Percentiles rank a stretch among this genome's conserved stretches.
These are phyloP conservation scores for Rhynchotus rufescens DNA, from an alignment of 2,797 vertebrate genomes.

Conservation along the genomic window DNA sequence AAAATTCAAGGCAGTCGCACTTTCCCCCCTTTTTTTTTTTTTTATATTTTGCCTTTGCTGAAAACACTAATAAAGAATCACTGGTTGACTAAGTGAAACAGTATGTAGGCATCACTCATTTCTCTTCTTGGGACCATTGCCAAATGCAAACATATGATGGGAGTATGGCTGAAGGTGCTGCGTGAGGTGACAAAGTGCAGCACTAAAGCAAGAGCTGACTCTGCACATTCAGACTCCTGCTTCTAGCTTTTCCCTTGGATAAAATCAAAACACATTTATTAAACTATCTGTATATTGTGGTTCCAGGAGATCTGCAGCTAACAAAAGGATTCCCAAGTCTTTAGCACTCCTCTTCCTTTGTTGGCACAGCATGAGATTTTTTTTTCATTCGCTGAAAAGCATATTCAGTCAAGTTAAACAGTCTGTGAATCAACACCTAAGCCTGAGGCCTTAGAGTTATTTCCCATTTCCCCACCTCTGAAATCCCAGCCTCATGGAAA, in stretches of 20 bases:
- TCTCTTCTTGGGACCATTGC: slow-evolving; percentile 43
- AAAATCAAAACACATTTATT: slow-evolving; percentile 39
- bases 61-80: slow-evolving; percentile 22
- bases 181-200: slow-evolving; percentile 54
- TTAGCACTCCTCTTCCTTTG: slow-evolving; percentile 12
- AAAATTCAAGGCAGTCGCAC: neutral
- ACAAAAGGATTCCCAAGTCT: slow-evolving; percentile 42
- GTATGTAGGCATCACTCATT: slow-evolving; percentile 56
- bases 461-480: slow-evolving; percentile 57
- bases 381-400: slow-evolving; percentile 44
- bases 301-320: slow-evolving; percentile 40
- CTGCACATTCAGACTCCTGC: slow-evolving; percentile 43
- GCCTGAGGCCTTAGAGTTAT: slow-evolving; percentile 39
- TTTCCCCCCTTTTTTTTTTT: neutral
- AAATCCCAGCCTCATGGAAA: slow-evolving; percentile 43
- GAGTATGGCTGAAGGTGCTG: slow-evolving; percentile 62
- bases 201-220: slow-evolving; percentile 65
- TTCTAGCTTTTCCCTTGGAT: slow-evolving; percentile 38
- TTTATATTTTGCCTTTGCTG: slow-evolving; percentile 1
- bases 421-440: slow-evolving; percentile 39
- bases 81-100: slow-evolving; percentile 60
- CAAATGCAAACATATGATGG: slow-evolving; percentile 61
- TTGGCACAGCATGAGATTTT: slow-evolving; percentile 11
- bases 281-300: slow-evolving; percentile 53
- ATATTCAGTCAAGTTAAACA: slow-evolving; percentile 21